These are phyloP conservation scores for Micronycteris hirsuta DNA, from an alignment of 2,113 vertebrate genomes.

Conservation along the genomic window DNA sequence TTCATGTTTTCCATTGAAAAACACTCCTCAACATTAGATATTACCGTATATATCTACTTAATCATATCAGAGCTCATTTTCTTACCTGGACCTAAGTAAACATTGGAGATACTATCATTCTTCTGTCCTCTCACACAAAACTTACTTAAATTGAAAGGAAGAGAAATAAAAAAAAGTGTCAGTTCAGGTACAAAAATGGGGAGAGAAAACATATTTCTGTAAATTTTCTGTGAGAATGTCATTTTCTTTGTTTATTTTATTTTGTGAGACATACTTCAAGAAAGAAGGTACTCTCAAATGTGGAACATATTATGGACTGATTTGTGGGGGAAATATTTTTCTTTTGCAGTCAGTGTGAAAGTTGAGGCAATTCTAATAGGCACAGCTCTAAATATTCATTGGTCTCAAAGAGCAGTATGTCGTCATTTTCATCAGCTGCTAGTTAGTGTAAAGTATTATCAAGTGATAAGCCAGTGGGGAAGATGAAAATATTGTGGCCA, in stretches of 20 bases:
- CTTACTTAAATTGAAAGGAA: neutral
- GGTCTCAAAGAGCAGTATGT: neutral
- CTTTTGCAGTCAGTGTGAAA: neutral
- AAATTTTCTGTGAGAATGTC: neutral
- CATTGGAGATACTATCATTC: neutral
- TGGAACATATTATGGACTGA: neutral
- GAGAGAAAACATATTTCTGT: neutral
- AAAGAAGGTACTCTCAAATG: neutral
- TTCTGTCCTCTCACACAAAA: neutral
- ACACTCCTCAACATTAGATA: neutral
- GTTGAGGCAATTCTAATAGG: neutral
- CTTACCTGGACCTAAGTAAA: neutral
- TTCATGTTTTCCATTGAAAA: neutral
- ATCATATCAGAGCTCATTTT: neutral
- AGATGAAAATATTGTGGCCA: neutral
- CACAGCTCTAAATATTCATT: neutral
- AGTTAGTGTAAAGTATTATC: neutral
- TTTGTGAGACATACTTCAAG: neutral
- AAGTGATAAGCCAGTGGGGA: neutral
- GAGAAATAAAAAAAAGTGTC: neutral
- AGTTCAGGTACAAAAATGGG: neutral
- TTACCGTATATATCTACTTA: neutral
- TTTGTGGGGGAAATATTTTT: neutral
- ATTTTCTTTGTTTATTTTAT: neutral
- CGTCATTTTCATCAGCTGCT: neutral